Conservation (phyloP, 2,113 vertebrate species). For the Channa argus region DNA sequence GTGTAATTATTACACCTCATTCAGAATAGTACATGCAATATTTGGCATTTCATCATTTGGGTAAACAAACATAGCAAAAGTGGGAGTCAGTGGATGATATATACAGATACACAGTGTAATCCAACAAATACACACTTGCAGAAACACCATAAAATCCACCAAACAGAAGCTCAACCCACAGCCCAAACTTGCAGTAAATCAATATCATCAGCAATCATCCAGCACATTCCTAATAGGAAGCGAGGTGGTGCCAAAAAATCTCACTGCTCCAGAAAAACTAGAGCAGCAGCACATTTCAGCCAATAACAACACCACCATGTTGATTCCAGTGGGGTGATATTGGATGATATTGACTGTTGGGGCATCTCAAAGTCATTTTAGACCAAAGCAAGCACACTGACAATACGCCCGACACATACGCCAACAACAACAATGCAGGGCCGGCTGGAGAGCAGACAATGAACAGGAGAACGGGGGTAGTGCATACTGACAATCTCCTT, state of each 20-base stretch:
- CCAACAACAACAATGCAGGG: conserved; percentile 11
- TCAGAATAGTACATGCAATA: not conserved
- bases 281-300: conserved; percentile 67
- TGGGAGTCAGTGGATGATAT: not conserved
- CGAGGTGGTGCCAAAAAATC: conserved; percentile 55
- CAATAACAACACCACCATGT: conserved; percentile 73
- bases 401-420: conserved; percentile 25
- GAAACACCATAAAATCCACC: conserved; percentile 4
- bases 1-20: conserved; percentile 29
- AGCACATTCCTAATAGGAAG: conserved; percentile 51
- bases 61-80: not conserved
- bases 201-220: conserved; percentile 55
- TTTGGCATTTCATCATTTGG: conserved; percentile 47
- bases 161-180: conserved; percentile 35
- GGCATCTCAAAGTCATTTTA: conserved; percentile 80
- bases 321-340: conserved; percentile 75
- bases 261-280: conserved; percentile 29
- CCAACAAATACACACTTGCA: not conserved
- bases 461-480: conserved; percentile 46
- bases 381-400: conserved; percentile 72
- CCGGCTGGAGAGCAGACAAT: conserved; percentile 63
- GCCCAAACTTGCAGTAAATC: conserved; percentile 44
- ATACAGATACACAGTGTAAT: conserved; percentile 27
- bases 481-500: conserved; percentile 63
- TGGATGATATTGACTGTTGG: conserved; percentile 77